Evolutionary conservation across 2,797 vertebrate species (phyloP), one percentile per base, ranked within the genome.

Genomic region (Artibeus lituratus): DNA sequence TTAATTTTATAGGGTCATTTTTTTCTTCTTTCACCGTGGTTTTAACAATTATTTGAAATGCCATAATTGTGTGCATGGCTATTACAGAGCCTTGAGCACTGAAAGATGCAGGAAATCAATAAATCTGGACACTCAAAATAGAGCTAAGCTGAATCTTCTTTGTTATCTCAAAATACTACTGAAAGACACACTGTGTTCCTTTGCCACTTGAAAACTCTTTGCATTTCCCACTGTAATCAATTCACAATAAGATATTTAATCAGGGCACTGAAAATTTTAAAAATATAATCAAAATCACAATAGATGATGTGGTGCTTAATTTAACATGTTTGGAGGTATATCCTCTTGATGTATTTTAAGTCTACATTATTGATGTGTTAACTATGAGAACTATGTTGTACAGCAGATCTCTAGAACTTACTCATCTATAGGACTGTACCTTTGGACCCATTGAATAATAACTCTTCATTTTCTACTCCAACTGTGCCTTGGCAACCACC

Each of bases 231-330:
- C 51, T 49, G 39, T 42, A 42, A 44, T n/a, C 69, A 73, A 94
- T 35, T 85, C 81, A 81, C 15, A 83, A 19, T 47, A 69, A 59
- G 11, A 22, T 78, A 65, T 26, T 44, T 92, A 91, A 94, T 85
- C 87, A 95, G 14, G 59, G 73, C 80, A 86, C 21, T 53, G 35
- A 81, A n/a, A 32, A 51, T 59, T 94, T 83, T 8, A 11, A 76
- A 93, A 94, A 86, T 65, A 87, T 14, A 94, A 85, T 95, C 81
- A 85, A 82, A 95, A 87, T 62, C 90, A 95, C 72, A 57, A 39
- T 9, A 76, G 82, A 77, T 59, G 55, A 39, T 69, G 19, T 49
- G 42, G 10, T 35, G 35, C 69, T 91, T 94, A 91, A 82, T 35
- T 80, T 67, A 77, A 95, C 93, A 85, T 69, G 37, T 93, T 39